These are phyloP conservation scores for Theodoxus fluviatilis DNA, from an alignment of 2,888 invertebrate species.

Conservation along the genomic window DNA sequence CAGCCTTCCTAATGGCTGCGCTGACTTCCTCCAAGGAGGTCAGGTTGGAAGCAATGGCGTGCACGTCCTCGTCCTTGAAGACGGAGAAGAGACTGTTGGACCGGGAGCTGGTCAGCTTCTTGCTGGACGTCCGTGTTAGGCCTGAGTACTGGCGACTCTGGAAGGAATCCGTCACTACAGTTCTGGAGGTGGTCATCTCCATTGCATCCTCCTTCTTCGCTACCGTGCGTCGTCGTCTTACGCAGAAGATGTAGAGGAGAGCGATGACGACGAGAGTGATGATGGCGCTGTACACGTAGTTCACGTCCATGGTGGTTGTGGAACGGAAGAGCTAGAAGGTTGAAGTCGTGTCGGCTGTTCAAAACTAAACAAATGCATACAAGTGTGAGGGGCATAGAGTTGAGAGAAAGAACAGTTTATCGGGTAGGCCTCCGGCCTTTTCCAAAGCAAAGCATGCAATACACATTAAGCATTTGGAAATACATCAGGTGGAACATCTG, in stretches of 20 bases:
- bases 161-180: conserved; percentile 4
- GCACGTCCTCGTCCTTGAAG: conserved; percentile 21
- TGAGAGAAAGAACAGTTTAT: too few relatives aligned
- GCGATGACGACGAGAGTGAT: conserved; percentile 21
- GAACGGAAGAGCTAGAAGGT: background rate
- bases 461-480: too few relatives aligned
- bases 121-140: too few relatives aligned
- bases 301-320: background rate
- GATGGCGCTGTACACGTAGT: conserved; percentile 13
- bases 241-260: conserved; percentile 8
- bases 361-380: too few relatives aligned
- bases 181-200: background rate
- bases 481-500: too few relatives aligned
- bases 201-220: background rate
- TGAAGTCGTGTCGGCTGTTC: too few relatives aligned
- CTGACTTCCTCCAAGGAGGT: conserved; percentile 64
- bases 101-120: background rate
- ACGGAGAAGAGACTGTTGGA: background rate
- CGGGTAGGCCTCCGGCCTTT: too few relatives aligned
- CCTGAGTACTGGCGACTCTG: too few relatives aligned
- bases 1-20: conserved; percentile 64
- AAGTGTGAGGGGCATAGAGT: too few relatives aligned
- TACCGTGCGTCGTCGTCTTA: background rate
- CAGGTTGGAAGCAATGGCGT: conserved; percentile 35
- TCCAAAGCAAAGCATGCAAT: too few relatives aligned